These are phyloP conservation scores for Cynocephalus volans DNA, from an alignment of 2,113 vertebrate genomes.

Conservation along the genomic window DNA sequence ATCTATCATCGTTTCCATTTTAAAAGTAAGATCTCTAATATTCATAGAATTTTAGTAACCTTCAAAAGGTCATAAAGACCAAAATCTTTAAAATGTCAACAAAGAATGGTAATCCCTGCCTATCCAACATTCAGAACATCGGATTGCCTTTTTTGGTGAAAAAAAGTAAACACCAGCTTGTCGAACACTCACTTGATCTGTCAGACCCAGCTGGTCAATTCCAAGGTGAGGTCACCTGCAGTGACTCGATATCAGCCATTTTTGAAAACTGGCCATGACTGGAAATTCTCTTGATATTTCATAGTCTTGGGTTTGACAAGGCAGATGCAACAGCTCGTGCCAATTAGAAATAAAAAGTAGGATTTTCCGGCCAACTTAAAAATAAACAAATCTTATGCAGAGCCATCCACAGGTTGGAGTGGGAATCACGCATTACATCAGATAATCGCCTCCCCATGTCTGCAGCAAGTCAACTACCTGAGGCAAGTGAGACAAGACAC, in stretches of 20 bases:
- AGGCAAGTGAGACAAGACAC: neutral
- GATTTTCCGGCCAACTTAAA: conserved; percentile 47
- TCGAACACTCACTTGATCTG: too few relatives aligned
- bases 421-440: conserved; percentile 52
- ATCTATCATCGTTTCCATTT: neutral
- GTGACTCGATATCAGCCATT: neutral
- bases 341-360: conserved; percentile 40
- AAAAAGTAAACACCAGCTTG: neutral
- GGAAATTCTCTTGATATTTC: neutral
- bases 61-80: neutral
- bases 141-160: neutral
- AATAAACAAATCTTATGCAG: conserved; percentile 52
- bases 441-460: conserved; percentile 47
- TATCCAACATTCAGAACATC: neutral
- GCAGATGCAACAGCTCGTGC: conserved; percentile 1
- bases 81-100: neutral
- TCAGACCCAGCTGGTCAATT: neutral
- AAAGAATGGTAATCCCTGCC: neutral
- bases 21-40: neutral
- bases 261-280: neutral
- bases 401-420: conserved; percentile 23
- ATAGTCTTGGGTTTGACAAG: neutral
- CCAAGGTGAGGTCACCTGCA: neutral
- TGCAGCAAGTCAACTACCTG: conserved; percentile 57
- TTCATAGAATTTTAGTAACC: neutral